A percentile compares a stretch with the other conserved stretches of the same genome.
phyloP scores from a whole-genome alignment of 2,888 invertebrate species.

The Epistrophella euchroma region DNA sequence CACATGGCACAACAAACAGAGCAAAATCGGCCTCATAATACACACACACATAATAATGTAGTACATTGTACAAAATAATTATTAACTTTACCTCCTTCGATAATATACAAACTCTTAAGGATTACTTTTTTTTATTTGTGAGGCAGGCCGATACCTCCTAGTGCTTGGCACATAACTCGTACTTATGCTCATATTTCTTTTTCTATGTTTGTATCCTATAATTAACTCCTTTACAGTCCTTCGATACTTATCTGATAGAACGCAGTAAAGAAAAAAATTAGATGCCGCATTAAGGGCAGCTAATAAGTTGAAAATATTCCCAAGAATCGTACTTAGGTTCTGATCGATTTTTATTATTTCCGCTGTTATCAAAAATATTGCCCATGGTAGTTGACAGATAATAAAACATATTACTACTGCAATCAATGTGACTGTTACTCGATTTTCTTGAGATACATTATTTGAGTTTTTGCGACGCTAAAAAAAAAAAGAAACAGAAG shows the following conservation, averaged over 20 bases:
- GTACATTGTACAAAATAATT: too few relatives aligned
- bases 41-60: not conserved
- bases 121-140: conserved; percentile 57
- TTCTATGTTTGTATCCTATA: conserved; percentile 80
- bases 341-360: conserved; percentile 77
- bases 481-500: conserved; percentile 14
- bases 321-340: conserved; percentile 84
- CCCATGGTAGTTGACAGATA: conserved; percentile 89
- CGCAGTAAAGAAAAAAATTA: conserved; percentile 91
- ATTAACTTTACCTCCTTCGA: not conserved
- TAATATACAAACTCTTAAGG: not conserved
- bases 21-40: not conserved
- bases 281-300: conserved; percentile 89
- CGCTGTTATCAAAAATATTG: conserved; percentile 85
- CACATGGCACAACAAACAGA: conserved; percentile 68
- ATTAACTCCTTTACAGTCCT: conserved; percentile 84
- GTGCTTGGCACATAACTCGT: conserved; percentile 79
- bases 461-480: conserved; percentile 84
- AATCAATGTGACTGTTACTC: conserved; percentile 91
- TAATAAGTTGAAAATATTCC: conserved; percentile 89
- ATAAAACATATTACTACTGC: conserved; percentile 90
- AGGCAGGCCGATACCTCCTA: conserved; percentile 64
- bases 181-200: conserved; percentile 78
- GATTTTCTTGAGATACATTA: conserved; percentile 86
- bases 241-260: conserved; percentile 90